These are phyloP conservation scores for Cosmorhoe ocellata DNA, from an alignment of 2,888 invertebrate genomes.

Conservation along the genomic window DNA sequence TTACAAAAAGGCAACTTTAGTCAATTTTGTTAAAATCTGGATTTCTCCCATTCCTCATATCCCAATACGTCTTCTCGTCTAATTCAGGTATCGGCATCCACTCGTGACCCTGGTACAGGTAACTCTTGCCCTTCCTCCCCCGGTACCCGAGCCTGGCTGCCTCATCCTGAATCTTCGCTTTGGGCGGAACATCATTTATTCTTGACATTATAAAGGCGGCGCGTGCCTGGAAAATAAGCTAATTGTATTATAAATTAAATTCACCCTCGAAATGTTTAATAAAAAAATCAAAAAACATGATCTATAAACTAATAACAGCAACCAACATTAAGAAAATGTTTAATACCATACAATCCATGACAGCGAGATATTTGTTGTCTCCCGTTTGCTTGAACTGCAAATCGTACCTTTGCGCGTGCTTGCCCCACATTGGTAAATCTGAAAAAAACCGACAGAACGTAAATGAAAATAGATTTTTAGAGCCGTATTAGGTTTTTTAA, in stretches of 20 bases:
- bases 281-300: no score
- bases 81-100: slow-evolving; percentile 62
- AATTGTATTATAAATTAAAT: no score
- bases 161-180: slow-evolving; percentile 46
- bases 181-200: slow-evolving; percentile 47
- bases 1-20: no score
- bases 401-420: slow-evolving; percentile 35
- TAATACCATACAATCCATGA: slow-evolving; percentile 52
- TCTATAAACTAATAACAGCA: no score
- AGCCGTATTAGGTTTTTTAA: no score
- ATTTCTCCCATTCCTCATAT: not conserved
- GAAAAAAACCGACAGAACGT: slow-evolving; percentile 26
- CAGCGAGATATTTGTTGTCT: slow-evolving; percentile 50
- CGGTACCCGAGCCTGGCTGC: slow-evolving; percentile 50
- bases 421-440: slow-evolving; percentile 32
- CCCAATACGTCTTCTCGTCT: slow-evolving; percentile 42
- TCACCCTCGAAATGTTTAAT: no score
- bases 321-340: no score
- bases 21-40: not conserved
- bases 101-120: slow-evolving; percentile 60
- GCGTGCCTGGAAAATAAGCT: slow-evolving; percentile 40
- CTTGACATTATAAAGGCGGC: slow-evolving; percentile 43
- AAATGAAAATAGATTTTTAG: no score
- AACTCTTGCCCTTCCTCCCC: slow-evolving; percentile 53
- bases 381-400: slow-evolving; percentile 56